These are phyloP conservation scores for Lates calcarifer DNA, from an alignment of 2,113 vertebrate species.

Conservation along the genomic window DNA sequence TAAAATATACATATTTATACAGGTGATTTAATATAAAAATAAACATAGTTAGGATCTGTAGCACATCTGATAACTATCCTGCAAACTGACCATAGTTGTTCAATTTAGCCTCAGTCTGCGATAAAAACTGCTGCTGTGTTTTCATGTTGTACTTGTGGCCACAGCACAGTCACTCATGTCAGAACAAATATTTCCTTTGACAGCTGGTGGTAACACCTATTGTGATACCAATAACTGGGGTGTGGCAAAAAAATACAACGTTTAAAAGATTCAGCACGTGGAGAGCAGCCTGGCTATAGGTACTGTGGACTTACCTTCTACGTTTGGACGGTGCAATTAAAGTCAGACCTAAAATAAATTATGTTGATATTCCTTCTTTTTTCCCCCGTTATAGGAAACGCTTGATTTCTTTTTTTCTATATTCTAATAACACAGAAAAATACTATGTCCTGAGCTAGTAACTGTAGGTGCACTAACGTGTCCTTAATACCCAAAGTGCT, in stretches of 20 bases:
- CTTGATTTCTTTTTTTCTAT: neutral
- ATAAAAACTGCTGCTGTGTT: too few species aligned
- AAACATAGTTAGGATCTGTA: neutral
- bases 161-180: neutral
- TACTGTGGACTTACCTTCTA: neutral
- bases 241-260: neutral
- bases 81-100: slow-evolving; percentile 14
- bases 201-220: neutral
- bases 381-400: neutral
- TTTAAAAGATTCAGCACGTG: neutral
- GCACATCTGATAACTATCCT: neutral
- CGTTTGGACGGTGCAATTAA: neutral
- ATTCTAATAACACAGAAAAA: slow-evolving; percentile 4
- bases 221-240: neutral
- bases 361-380: neutral
- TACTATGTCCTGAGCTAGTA: slow-evolving; percentile 32
- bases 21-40: slow-evolving; percentile 29
- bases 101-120: neutral
- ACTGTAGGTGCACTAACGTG: neutral
- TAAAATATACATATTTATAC: slow-evolving; percentile 31
- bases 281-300: neutral
- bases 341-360: neutral
- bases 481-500: slow-evolving; percentile 15
- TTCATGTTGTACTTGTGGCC: neutral
- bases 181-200: neutral